phyloP scores from a whole-genome alignment of 2,113 vertebrate genomes.

The Nesoenas mayeri region DNA sequence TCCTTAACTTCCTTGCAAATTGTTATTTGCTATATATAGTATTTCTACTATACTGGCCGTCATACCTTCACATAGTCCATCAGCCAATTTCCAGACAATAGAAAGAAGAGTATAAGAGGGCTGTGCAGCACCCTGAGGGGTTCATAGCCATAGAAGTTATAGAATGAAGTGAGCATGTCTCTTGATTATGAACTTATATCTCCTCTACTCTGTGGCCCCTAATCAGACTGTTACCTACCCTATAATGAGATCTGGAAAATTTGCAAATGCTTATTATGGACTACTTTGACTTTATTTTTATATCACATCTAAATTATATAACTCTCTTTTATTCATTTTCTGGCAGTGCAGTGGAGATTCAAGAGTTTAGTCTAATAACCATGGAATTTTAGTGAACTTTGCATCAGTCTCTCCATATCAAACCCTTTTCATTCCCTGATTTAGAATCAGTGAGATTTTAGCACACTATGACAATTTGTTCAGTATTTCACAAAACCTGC shows the following conservation, averaged over 20 bases:
- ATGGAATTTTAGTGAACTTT: neutral
- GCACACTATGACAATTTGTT: neutral
- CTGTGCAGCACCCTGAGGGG: fast-evolving
- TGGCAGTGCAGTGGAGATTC: neutral
- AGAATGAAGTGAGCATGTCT: neutral
- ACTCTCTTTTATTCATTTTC: neutral
- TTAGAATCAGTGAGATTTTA: neutral
- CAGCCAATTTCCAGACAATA: neutral
- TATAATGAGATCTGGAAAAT: neutral
- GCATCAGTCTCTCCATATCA: neutral
- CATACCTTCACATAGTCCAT: neutral
- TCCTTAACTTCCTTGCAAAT: neutral
- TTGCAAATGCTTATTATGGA: neutral
- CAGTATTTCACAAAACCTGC: neutral
- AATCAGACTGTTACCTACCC: neutral
- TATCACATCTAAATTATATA: neutral
- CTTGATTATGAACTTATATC: neutral
- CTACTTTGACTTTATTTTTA: neutral
- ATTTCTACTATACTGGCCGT: neutral
- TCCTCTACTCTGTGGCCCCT: neutral
- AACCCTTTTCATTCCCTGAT: neutral
- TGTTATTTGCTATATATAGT: neutral
- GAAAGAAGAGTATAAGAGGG: neutral
- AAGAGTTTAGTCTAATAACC: neutral
- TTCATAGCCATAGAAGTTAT: neutral